phyloP scores from a whole-genome alignment of 2,797 vertebrate species.

The Ptychadena robeensis region DNA sequence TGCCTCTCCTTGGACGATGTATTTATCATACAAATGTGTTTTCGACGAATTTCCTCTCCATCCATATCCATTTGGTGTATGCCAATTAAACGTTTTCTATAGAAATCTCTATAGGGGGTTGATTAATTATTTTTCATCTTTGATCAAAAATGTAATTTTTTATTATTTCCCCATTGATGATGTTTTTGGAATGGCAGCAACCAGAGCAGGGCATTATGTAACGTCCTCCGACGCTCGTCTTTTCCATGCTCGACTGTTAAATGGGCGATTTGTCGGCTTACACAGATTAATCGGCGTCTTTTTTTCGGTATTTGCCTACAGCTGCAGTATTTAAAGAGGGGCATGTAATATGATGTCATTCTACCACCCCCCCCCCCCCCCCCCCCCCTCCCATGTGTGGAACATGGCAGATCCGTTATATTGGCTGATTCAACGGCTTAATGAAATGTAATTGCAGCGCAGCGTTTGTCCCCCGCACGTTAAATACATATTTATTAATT shows the following conservation, averaged over 20 bases:
- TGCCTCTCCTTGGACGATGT: no score
- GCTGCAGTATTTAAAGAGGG: constrained; percentile 22
- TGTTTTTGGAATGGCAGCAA: neutral
- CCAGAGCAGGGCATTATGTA: neutral
- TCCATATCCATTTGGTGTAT: no score
- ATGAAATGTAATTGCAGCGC: neutral
- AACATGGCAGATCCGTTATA: neutral
- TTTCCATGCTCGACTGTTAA: neutral
- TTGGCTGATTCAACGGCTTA: neutral
- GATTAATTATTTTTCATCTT: neutral
- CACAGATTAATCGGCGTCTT: neutral
- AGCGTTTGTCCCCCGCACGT: no score
- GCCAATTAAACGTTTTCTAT: no score
- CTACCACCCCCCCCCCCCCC: neutral
- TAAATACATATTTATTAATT: no score
- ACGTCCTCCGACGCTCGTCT: no score
- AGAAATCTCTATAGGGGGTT: no score
- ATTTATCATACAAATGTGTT: no score
- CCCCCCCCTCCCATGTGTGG: no score
- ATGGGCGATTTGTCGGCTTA: neutral
- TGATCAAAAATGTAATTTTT: neutral
- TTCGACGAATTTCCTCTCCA: no score
- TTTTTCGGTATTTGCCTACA: neutral
- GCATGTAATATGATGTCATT: constrained; percentile 33
- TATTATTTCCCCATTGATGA: no score